A percentile compares a stretch with the other conserved stretches of the same genome.
These are phyloP conservation scores for Epizoanthus fatuus DNA, from an alignment of 92 coral and sea anemone species.

Conservation along the genomic window DNA sequence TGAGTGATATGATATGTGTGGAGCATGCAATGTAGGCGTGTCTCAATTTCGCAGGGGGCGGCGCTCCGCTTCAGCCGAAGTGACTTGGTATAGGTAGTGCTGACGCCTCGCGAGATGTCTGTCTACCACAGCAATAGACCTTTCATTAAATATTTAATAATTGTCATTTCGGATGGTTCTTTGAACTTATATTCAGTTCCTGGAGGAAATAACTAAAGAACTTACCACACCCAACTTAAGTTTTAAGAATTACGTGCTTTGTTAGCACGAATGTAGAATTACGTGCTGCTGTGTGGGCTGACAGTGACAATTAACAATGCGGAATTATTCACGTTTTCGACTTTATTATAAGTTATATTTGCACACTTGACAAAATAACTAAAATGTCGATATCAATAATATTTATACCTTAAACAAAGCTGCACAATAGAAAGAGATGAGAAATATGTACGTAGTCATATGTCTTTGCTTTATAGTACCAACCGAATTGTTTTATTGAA, in stretches of 20 bases:
- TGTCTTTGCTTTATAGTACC: not conserved
- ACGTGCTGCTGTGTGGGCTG: no score
- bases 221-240: slow-evolving; percentile 16
- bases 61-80: not conserved
- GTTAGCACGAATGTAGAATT: no score
- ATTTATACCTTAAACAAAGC: no score
- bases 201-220: slow-evolving; percentile 1
- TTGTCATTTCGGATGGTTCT: slow-evolving; percentile 10
- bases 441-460: not conserved
- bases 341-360: not conserved
- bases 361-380: not conserved
- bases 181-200: not conserved
- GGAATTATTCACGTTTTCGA: no score
- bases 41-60: not conserved
- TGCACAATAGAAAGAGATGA: no score
- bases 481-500: no score
- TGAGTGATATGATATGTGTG: no score
- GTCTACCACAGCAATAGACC: slow-evolving; percentile 6
- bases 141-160: slow-evolving; percentile 15
- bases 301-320: no score
- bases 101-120: no score
- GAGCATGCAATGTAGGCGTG: not conserved
- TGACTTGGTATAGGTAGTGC: not conserved
- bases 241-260: no score
- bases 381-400: no score